These are phyloP conservation scores for Macroteleia sp. DNA, from an alignment of 2,888 invertebrate species.

Conservation along the genomic window DNA sequence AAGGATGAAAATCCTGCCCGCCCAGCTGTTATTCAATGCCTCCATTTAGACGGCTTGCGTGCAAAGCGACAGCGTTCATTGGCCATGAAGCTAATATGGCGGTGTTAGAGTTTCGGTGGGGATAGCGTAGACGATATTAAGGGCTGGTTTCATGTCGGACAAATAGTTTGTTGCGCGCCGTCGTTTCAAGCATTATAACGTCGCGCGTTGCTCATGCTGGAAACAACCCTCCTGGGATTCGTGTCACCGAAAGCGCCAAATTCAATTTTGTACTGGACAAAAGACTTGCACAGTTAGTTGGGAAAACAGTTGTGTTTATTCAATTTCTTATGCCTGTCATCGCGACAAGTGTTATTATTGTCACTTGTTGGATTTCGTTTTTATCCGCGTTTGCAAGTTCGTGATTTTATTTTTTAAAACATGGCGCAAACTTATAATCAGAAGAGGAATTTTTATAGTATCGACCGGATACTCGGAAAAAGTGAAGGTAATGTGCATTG, in stretches of 20 bases:
- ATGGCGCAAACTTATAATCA: slow-evolving; percentile 83
- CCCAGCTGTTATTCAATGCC: slow-evolving; percentile 82
- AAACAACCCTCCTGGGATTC: slow-evolving; percentile 32
- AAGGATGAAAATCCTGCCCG: slow-evolving; percentile 82
- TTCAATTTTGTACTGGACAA: slow-evolving; percentile 61
- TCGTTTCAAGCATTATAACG: slow-evolving; percentile 80
- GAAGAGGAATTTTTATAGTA: slow-evolving; percentile 84
- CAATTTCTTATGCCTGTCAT: slow-evolving; percentile 13
- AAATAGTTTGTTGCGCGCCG: slow-evolving; percentile 85
- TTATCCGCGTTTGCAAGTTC: slow-evolving; percentile 3
- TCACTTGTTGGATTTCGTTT: slow-evolving; percentile 27
- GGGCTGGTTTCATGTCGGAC: slow-evolving; percentile 80
- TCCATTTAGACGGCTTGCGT: slow-evolving; percentile 79
- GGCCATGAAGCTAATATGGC: slow-evolving; percentile 84
- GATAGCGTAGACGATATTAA: slow-evolving; percentile 79
- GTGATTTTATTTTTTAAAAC: slow-evolving; percentile 29
- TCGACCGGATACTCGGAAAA: slow-evolving; percentile 84
- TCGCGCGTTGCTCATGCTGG: slow-evolving; percentile 35
- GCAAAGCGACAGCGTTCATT: slow-evolving; percentile 83
- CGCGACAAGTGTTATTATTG: slow-evolving; percentile 31
- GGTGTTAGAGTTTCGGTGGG: slow-evolving; percentile 78
- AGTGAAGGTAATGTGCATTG: slow-evolving; percentile 76
- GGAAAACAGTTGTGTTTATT: slow-evolving; percentile 4
- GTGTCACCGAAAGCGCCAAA: slow-evolving; percentile 66
- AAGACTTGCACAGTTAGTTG: slow-evolving; percentile 20